phyloP scores from a whole-genome alignment of 2,113 vertebrate species.

The Aplodontia rufa region DNA sequence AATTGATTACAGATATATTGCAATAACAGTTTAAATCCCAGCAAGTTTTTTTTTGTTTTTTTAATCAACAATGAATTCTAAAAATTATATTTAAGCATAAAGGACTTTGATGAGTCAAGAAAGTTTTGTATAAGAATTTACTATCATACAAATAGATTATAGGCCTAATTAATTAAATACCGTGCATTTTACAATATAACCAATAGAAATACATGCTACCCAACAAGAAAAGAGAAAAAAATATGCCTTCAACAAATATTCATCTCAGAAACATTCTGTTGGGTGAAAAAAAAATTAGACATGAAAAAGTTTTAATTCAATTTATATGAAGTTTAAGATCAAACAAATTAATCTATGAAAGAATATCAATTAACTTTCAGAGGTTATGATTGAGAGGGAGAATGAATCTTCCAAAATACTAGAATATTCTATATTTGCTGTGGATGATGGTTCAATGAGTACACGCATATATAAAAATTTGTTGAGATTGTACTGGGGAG shows the following conservation, averaged over 20 bases:
- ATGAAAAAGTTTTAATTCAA: neutral
- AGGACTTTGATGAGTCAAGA: neutral
- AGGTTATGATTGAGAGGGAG: neutral
- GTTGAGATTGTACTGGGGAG: neutral
- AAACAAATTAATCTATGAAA: neutral
- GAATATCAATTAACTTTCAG: neutral
- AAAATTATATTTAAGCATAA: neutral
- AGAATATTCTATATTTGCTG: neutral
- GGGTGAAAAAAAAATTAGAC: neutral
- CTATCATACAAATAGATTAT: neutral
- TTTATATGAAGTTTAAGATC: neutral
- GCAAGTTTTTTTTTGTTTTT: neutral
- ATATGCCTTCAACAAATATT: neutral
- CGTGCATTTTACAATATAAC: neutral
- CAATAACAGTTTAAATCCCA: neutral
- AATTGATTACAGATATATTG: neutral
- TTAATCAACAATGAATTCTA: neutral
- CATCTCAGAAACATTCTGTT: neutral
- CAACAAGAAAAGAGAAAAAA: neutral
- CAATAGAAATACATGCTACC: neutral
- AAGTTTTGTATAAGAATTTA: neutral
- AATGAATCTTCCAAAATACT: neutral
- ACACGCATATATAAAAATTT: neutral
- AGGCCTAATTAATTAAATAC: neutral
- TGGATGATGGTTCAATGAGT: neutral